Base-by-base conservation (phyloP, 2,797 vertebrate species). In the Oreochromis grahami region DNA sequence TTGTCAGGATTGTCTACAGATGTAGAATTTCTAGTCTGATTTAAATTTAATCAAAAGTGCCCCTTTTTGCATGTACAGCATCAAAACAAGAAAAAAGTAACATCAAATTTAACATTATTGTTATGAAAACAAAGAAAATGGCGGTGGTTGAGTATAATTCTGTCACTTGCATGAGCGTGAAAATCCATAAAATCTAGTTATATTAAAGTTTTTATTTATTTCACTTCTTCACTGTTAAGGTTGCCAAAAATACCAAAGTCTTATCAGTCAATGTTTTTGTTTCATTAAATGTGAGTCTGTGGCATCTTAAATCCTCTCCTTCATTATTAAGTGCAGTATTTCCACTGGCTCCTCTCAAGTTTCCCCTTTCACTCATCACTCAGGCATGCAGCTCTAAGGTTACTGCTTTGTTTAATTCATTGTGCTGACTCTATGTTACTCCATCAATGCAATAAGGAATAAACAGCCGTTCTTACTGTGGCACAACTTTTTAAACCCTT, bases 321-420 rank as follows among this genome's bases (percentile, higher is more conserved):
- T 88, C 91, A 95, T 95, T 94, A 94, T 93, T 95, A 86, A 94
- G 89, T 80, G 83, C 81, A 87, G 87, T 87, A 86, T 93, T 89
- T 93, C 84, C 88, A 91, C 52, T 34, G 19, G 83, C 77, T 51
- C 63, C 63, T 90, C 92, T 95, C 92, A 83, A 14, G 84, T 94
- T 95, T 87, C 91, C 91, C 68, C 86, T 94, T 92, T 94, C 93
- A 90, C 89, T 94, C 84, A 84, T 86, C 90, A 81, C 82, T 84
- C 72, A 77, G 77, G 43, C 82, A 68, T 78, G 55, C 65, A 82
- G 17, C 51, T 89, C 87, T 94, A 89, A 91, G 82, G 92, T 93
- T 94, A 91, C 93, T 77, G 86, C 87, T 93, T 88, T 93, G 85
- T 90, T 94, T 93, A 93, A 94, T 94, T 94, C 52, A 94, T 94